Evolutionary conservation across 1,140 invertebrate species (phyloP).

Genomic region (Bombus affinis): DNA sequence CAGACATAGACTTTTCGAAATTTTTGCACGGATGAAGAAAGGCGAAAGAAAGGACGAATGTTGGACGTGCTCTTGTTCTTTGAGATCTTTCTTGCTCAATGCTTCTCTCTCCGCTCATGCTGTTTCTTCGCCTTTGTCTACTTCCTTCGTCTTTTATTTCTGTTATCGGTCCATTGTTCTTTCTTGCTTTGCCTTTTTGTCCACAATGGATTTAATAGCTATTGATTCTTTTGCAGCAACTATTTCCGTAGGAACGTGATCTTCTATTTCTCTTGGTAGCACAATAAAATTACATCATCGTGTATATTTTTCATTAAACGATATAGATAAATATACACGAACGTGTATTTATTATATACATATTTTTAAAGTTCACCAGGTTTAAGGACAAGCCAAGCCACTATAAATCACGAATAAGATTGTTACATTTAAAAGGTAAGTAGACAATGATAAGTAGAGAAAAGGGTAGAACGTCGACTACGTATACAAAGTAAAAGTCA

Average conservation of each 20-base stretch:
- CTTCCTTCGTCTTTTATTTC: conserved; percentile 7
- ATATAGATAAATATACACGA: background rate
- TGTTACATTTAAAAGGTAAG: background rate
- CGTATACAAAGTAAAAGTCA: conserved; percentile 62
- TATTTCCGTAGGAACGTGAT: background rate
- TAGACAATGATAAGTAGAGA: background rate
- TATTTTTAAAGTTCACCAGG: background rate
- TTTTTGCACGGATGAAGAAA: background rate
- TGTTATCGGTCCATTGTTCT: background rate
- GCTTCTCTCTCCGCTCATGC: background rate
- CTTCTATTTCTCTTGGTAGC: background rate
- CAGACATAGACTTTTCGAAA: background rate
- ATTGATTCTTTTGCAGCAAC: background rate
- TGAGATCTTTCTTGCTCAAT: background rate
- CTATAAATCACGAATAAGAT: background rate
- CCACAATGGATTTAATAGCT: background rate
- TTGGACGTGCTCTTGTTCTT: background rate
- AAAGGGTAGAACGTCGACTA: background rate
- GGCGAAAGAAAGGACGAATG: too few relatives aligned
- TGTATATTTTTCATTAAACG: background rate
- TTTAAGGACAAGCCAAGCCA: background rate
- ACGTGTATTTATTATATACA: background rate
- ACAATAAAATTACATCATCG: background rate
- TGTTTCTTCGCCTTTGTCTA: background rate
- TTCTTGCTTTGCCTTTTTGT: background rate